Evolutionary conservation across 2,888 invertebrate genomes (phyloP).

Genomic region (Andrena hattorfiana): DNA sequence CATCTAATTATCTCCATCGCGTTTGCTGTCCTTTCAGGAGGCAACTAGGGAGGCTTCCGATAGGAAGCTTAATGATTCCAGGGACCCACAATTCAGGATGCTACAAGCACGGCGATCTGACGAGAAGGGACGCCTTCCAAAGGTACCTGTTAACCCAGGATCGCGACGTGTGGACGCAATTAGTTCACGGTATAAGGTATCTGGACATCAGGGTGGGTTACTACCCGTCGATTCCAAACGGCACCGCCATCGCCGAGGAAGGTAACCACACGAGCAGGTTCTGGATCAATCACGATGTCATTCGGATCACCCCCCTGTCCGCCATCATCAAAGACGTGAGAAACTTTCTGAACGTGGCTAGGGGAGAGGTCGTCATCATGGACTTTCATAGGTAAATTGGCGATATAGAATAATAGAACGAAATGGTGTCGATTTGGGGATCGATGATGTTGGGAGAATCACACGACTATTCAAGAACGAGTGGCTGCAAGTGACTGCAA

Average conservation of each 20-base stretch:
- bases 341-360: slow-evolving; percentile 89
- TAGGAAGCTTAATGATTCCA: slow-evolving; percentile 85
- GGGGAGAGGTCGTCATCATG: slow-evolving; percentile 90
- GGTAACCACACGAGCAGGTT: slow-evolving; percentile 86
- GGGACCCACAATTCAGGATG: slow-evolving; percentile 89
- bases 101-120: slow-evolving; percentile 86
- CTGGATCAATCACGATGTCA: slow-evolving; percentile 91
- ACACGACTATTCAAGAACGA: background rate
- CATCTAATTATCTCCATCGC: background rate
- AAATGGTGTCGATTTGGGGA: slow-evolving; percentile 1
- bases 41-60: slow-evolving; percentile 87
- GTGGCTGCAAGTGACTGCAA: background rate
- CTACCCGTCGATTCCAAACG: slow-evolving; percentile 84
- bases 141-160: slow-evolving; percentile 89
- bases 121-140: slow-evolving; percentile 83
- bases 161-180: slow-evolving; percentile 92
- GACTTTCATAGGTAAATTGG: slow-evolving; percentile 89
- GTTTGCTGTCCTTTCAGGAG: slow-evolving; percentile 83
- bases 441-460: slow-evolving; percentile 24
- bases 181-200: slow-evolving; percentile 94
- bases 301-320: slow-evolving; percentile 89
- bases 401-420: background rate
- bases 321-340: slow-evolving; percentile 90
- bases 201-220: slow-evolving; percentile 93
- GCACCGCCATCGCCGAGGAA: slow-evolving; percentile 64